Percentiles rank a stretch among this genome's conserved stretches.
These are phyloP conservation scores for Bursaphelenchus mucronatus DNA, from an alignment of 1,140 invertebrate species.

Conservation along the genomic window DNA sequence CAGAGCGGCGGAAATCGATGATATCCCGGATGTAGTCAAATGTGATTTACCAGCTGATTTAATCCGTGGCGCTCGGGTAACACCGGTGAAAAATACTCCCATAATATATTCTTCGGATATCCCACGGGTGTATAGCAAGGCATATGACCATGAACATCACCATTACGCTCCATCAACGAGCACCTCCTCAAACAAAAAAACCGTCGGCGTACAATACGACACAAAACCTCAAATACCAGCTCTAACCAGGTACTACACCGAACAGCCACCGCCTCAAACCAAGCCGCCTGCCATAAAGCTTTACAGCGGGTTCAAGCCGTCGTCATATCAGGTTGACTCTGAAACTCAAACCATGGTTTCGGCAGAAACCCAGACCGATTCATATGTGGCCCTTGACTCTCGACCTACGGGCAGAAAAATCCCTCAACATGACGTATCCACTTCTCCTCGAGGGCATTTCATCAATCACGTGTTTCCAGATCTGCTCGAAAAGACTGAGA, in stretches of 20 bases:
- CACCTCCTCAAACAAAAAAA: slow-evolving; percentile 5
- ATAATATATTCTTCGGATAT: no score
- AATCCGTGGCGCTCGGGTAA: slow-evolving; percentile 37
- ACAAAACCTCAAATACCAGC: neutral
- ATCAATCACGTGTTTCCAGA: slow-evolving; percentile 24
- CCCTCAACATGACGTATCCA: neutral
- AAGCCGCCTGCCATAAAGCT: no score
- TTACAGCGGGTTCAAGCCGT: no score
- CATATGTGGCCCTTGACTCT: slow-evolving; percentile 7
- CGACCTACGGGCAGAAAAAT: neutral
- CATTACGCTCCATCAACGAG: neutral
- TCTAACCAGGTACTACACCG: no score
- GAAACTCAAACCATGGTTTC: slow-evolving; percentile 26
- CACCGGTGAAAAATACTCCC: slow-evolving; percentile 11
- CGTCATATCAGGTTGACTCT: slow-evolving; percentile 14
- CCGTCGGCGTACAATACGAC: slow-evolving; percentile 18
- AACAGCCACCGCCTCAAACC: no score
- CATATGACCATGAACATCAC: no score
- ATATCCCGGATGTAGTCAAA: slow-evolving; percentile 38
- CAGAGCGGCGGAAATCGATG: slow-evolving; percentile 9
- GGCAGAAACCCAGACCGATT: slow-evolving; percentile 32
- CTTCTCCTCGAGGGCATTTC: slow-evolving; percentile 11
- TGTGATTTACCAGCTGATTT: slow-evolving; percentile 43
- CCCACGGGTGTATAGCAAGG: no score
- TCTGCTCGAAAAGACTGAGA: slow-evolving; percentile 41